Evolutionary conservation across 2,888 invertebrate species (phyloP), one percentile per base, ranked within the genome.

Genomic region (Cataglyphis cursor): DNA sequence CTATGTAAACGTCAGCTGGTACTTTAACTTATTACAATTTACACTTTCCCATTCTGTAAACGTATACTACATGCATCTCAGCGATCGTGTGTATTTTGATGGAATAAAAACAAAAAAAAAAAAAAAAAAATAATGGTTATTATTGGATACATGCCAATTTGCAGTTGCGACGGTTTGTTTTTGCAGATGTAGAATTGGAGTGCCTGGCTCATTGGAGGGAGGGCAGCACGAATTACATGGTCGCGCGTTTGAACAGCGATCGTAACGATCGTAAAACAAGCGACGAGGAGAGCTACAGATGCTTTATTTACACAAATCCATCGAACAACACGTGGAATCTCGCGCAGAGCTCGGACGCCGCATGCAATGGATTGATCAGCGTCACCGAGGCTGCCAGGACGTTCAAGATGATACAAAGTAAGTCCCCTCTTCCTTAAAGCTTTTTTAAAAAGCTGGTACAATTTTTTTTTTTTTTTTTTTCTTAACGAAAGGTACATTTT

Each of bases 151-250:
- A 59, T 65, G 65, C 44, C 76, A 82, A 65, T 82, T 82, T 65
- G 65, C 44, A 75, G 57, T 76, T 65, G 65, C 28, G 54, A 68
- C 62, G 76, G 54, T 75, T 35, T 73, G 21, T 54, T 54, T 68
- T 91, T 92, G 35, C 92, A 97, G 98, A 97, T 80, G 97, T 98
- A 93, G 97, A 98, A 95, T 95, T 98, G 81, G 96, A 97, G 72
- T 98, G 98, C 94, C 95, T 98, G 82, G 98, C 98, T 1, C 96
- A 96, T 41, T 98, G 98, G 98, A 97, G 97, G 95, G 98, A 98
- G 91, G 98, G 98, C 4, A 97, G 97, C 81, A 97, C 97, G 61
- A 95, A 97, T 76, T 98, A 98, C 94, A 95, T 98, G 72, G 97
- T 98, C 73, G 98, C 97, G 0, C 97, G 98, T 95, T 96, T 98